Conservation (phyloP, 2,888 invertebrate species). For the Torymus texanus region DNA sequence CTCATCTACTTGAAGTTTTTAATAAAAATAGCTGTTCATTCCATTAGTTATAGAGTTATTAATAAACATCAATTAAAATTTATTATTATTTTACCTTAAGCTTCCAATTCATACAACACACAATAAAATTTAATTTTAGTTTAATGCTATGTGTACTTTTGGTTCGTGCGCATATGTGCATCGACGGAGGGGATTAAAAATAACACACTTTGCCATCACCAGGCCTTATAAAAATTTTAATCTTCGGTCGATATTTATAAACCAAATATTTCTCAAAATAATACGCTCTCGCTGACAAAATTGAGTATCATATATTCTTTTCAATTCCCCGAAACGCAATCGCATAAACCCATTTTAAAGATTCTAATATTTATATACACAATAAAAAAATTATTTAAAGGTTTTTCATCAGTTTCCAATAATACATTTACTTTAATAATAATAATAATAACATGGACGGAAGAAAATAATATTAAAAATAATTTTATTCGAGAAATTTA, state of each 20-base stretch:
- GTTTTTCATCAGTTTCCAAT: too few relatives aligned
- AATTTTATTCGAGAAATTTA: too few relatives aligned
- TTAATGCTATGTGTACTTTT: constrained; percentile 13
- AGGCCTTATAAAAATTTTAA: constrained; percentile 16
- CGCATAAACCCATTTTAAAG: too few relatives aligned
- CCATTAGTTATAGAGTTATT: too few relatives aligned
- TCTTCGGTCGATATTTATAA: constrained; percentile 10
- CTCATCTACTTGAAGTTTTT: too few relatives aligned
- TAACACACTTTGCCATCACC: background rate
- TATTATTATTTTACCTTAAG: constrained; percentile 18
- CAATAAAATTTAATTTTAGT: constrained; percentile 32
- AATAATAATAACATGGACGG: too few relatives aligned
- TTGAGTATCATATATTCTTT: background rate
- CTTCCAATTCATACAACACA: background rate
- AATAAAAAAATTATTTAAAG: too few relatives aligned
- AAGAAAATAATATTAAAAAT: too few relatives aligned
- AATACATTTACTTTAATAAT: too few relatives aligned
- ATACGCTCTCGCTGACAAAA: too few relatives aligned
- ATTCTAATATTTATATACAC: too few relatives aligned
- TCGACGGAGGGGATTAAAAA: constrained; percentile 23
- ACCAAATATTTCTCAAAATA: constrained; percentile 1
- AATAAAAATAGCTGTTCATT: background rate
- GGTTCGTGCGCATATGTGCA: constrained; percentile 14
- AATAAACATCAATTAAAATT: background rate
- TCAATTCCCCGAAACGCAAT: background rate